Percentiles rank a stretch among this genome's conserved stretches.
Evolutionary conservation across 2,113 vertebrate species (phyloP).

Genomic region (Turdus rufiventris): DNA sequence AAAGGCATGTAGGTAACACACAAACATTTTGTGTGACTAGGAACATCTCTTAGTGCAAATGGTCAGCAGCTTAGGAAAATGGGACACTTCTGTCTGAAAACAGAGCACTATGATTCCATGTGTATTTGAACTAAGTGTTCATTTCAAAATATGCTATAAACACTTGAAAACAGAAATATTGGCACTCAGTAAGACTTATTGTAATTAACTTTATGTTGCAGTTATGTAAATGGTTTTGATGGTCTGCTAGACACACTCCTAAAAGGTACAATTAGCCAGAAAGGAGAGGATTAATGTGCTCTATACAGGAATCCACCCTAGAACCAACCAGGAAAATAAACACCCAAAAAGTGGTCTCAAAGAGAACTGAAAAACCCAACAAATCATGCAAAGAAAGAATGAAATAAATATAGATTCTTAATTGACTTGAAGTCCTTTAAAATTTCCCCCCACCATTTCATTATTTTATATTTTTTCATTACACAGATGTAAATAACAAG

Average conservation of each 20-base stretch:
- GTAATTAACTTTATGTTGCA: background rate
- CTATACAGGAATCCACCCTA: background rate
- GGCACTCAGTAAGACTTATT: background rate
- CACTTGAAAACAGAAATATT: background rate
- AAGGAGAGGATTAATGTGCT: background rate
- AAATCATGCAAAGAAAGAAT: background rate
- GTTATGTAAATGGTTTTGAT: background rate
- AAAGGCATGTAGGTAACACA: background rate
- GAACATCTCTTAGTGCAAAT: background rate
- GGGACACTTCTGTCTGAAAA: background rate
- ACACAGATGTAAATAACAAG: background rate
- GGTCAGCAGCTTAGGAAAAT: background rate
- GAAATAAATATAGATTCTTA: too few relatives aligned
- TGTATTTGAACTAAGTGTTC: background rate
- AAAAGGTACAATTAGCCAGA: background rate
- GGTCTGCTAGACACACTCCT: background rate
- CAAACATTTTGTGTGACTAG: fast-evolving
- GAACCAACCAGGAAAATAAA: background rate
- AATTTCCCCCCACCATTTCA: fast-evolving
- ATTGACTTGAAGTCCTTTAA: background rate
- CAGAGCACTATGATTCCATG: background rate
- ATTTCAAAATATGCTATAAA: background rate
- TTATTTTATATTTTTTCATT: background rate
- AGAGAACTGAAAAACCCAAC: background rate
- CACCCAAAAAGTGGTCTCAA: background rate